Conservation (phyloP, 2,113 vertebrate species). For the Neolamprologus falcicula region DNA sequence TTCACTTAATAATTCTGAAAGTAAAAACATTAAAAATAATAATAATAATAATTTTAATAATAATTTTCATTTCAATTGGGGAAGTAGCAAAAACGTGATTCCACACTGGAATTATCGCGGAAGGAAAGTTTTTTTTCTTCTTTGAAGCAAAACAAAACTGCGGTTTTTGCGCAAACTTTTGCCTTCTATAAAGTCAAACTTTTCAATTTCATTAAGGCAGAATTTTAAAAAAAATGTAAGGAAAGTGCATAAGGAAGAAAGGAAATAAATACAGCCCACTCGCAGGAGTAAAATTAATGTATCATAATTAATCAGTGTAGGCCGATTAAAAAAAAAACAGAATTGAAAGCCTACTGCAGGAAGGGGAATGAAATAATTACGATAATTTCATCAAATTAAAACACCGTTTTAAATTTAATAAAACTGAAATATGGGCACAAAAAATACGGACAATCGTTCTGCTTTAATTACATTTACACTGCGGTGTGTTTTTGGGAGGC, state of each 20-base stretch:
- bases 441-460: background rate
- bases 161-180: background rate
- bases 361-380: background rate
- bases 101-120: background rate
- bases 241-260: background rate
- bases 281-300: background rate
- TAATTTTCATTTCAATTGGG: background rate
- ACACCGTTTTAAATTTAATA: background rate
- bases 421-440: background rate
- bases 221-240: accelerated
- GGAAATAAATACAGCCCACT: background rate
- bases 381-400: background rate
- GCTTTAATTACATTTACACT: constrained; percentile 2
- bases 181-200: accelerated
- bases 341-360: background rate
- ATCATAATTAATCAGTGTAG: background rate
- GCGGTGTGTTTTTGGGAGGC: background rate
- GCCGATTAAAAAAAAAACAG: background rate
- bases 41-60: background rate
- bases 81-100: background rate
- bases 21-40: background rate
- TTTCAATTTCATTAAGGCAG: background rate
- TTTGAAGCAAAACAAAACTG: background rate
- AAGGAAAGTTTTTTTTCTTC: background rate
- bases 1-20: background rate